Evolutionary conservation across 2,888 invertebrate species (phyloP), one percentile per base, ranked within the genome.

Genomic region (Trisateles emortualis): DNA sequence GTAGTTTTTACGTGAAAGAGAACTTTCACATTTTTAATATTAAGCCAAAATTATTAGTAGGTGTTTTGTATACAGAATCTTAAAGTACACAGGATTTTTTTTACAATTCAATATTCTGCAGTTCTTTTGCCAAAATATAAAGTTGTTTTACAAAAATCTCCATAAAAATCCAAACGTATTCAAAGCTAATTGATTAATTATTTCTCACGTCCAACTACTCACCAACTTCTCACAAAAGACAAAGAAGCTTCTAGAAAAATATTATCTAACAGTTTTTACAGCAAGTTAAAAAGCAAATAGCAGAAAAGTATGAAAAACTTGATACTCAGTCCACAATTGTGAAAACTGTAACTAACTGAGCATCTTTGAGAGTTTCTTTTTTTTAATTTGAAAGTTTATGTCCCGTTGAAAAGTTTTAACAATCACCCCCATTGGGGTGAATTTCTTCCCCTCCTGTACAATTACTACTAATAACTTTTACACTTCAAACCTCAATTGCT

Each of bases 401-500:
- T 56, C 48, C 42, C 47, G 9, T 24, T 11, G 8, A 36, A 41
- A 71, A 70, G 48, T 70, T 70, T 65, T 72, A 39, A 41, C 39
- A 53, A 32, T 42, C 22, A 11, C 32, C 52, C 51, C 55, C 43
- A 8, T 1, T 42, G 17, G 49, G 47, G 39, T 49, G 52, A 68
- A 11, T 11, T 32, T 11, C 3, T 29, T 26, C 26, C 47, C 41
- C 47, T 35, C 42, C 35, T 26, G 58, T 53, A 51, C 64, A 64
- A 58, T 69, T 68, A 58, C 52, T 64, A 64, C 57, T 59, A 65
- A 72, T 61, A 72, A 68, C 72, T 72, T 64, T 44, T 40, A 16
- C 56, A 64, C 55, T 71, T 59, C 49, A 38, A 39, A 41, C 40
- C 56, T 33, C 52, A 38, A 52, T 50, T 46, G 56, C 50, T 40